Base-by-base conservation (phyloP, 2,113 vertebrate genomes). In the Perca fluviatilis region DNA sequence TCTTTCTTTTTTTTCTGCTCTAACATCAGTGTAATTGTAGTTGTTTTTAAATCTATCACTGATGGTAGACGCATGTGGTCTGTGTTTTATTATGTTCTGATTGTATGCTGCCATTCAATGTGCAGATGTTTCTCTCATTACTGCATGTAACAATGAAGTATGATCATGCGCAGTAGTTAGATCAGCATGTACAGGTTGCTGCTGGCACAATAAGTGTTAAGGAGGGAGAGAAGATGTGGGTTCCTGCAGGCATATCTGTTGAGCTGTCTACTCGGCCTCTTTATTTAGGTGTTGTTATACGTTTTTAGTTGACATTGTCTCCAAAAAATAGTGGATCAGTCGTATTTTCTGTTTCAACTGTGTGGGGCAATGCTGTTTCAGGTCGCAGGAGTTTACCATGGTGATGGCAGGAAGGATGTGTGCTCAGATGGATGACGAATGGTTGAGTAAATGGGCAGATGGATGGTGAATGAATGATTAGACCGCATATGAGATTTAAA, bases 401-500 rank as follows among this genome's bases (percentile, higher is more conserved):
- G 66, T 64, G 84, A 79, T 56, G 77, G 83, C 54, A 79, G 84
- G 80, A 90, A 81, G 69, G 71, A 81, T 84, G 83, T 68, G 79
- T 83, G 84, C 57, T 83, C 70, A 65, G 77, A 74, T 68, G 77
- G 82, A 81, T 82, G 74, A 67, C 7, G 70, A 81, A 33, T 68
- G 78, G 68, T 67, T 58, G 50, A 70, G 49, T 53, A 63, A 76
- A 69, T 51, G 69, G 57, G 68, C 60, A 74, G 56, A 70, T n/a
- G 12, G 68, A 68, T 71, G 54, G 79, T 69, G 66, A 84, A 78
- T 79, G 77, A 86, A 84, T 78, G 77, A 89, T 68, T 62, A 79
- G 63, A 89, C 68, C 89, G 86, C 56, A 43, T 73, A 83, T 89
- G 94, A 91, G 89, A 94, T 95, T 94, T 96, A 90, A 94, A 96